These are phyloP conservation scores for Aphelenchoides fujianensis DNA, from an alignment of 1,140 invertebrate species.

Conservation along the genomic window DNA sequence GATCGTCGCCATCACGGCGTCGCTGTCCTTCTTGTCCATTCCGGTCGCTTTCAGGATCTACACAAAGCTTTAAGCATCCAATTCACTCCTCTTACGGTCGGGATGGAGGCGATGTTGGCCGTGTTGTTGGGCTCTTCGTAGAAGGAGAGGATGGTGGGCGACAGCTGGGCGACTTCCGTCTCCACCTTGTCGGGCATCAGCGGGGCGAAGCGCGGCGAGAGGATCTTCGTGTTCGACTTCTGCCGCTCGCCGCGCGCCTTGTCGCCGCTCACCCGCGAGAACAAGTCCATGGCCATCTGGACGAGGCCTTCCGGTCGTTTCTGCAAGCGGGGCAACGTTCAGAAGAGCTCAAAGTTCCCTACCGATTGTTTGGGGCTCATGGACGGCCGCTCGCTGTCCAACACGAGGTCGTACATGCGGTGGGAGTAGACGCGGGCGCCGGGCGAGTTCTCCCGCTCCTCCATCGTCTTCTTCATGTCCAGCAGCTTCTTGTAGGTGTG, in stretches of 20 bases:
- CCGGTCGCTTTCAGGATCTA: conserved; percentile 52
- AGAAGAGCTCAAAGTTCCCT: no score
- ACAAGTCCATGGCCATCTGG: conserved; percentile 27
- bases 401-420: conserved; percentile 55
- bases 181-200: conserved; percentile 58
- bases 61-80: no score
- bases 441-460: conserved; percentile 42
- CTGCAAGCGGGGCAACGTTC: conserved; percentile 33
- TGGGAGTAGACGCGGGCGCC: conserved; percentile 50
- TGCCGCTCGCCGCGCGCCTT: conserved; percentile 11
- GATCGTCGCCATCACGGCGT: conserved; percentile 48
- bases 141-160: conserved; percentile 55
- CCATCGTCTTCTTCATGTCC: conserved; percentile 46
- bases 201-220: conserved; percentile 58
- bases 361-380: conserved; percentile 37
- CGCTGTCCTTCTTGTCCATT: conserved; percentile 42
- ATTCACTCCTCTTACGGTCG: no score
- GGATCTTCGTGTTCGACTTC: conserved; percentile 31
- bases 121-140: conserved; percentile 44
- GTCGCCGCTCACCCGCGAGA: conserved; percentile 30
- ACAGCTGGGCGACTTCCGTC: conserved; percentile 37
- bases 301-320: conserved; percentile 28
- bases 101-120: conserved; percentile 53
- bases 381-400: conserved; percentile 38
- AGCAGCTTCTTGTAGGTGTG: conserved; percentile 50